Percentiles rank a stretch among this genome's conserved stretches.
These are phyloP conservation scores for Ochropleura leucogaster DNA, from an alignment of 2,888 invertebrate genomes.

Conservation along the genomic window DNA sequence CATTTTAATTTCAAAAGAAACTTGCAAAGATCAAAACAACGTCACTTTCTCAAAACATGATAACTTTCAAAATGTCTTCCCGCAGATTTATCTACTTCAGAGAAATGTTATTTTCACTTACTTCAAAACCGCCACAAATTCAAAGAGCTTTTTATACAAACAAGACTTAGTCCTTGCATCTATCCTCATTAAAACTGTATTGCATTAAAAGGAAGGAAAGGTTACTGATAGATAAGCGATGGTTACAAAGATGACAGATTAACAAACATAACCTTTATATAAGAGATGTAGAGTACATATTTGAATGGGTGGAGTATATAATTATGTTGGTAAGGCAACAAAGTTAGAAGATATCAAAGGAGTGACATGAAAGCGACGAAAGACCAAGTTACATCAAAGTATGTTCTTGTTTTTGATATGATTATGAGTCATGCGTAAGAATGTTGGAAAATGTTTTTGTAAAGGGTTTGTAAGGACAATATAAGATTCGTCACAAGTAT, in stretches of 20 bases:
- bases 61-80: conserved; percentile 20
- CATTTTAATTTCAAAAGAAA: background rate
- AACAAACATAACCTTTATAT: conserved; percentile 15
- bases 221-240: conserved; percentile 67
- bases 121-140: conserved; percentile 28
- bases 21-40: conserved; percentile 16
- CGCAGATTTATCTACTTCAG: conserved; percentile 32
- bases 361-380: conserved; percentile 72
- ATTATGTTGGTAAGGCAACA: conserved; percentile 57
- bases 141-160: conserved; percentile 52
- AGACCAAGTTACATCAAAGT: conserved; percentile 76
- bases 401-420: conserved; percentile 63
- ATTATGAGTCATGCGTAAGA: conserved; percentile 71
- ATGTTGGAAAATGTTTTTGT: conserved; percentile 59
- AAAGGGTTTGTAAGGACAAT: conserved; percentile 36
- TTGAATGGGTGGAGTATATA: conserved; percentile 11
- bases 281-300: conserved; percentile 34
- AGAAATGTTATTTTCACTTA: conserved; percentile 33
- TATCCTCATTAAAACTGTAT: conserved; percentile 73
- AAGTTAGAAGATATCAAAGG: conserved; percentile 75
- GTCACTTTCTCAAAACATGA: conserved; percentile 23
- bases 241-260: conserved; percentile 45
- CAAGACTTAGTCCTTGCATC: conserved; percentile 57
- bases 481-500: conserved; percentile 18
- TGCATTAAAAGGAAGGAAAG: conserved; percentile 58